Base-by-base conservation (phyloP, 2,797 vertebrate genomes). In the Carapus acus region DNA sequence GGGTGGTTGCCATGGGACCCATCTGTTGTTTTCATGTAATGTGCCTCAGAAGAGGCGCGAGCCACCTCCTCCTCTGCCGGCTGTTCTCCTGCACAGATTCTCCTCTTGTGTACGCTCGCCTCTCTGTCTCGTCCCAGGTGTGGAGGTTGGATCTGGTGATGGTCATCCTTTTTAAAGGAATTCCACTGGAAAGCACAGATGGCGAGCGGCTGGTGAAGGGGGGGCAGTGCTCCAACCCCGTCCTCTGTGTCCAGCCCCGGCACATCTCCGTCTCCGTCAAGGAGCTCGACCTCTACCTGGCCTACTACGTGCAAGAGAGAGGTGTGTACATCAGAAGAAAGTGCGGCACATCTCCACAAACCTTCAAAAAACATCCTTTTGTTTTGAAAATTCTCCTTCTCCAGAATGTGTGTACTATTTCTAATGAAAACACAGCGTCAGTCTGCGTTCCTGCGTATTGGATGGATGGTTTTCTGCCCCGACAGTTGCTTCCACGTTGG, bases 141-240 rank as follows among this genome's bases (percentile, higher is more conserved):
- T 98, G 95, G 96, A 83, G 96, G 15, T 86, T 98, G 76, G 96
- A 98, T 87, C 86, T 98, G 78, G 95, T 98, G 50, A 97, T 98
- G 95, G 96, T 98, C 45, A 98, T 98, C 87, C 90, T 99, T 36
- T 98, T 99, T 86, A 98, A 98, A 85, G 96, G 96, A 49, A 93
- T 98, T 80, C 95, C 96, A 0, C 81, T 99, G 81, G 96, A 99
- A 87, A 99, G 96, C 90, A 98, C 96, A 0, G 96, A 98, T 0
- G 96, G 96, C 1, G 95, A 99, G 79, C 90, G 95, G 43, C 89
- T 98, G 78, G 89, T 96, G 36, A 98, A 98, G 73, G 91, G 93
- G 0, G 86, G 86, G 12, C 94, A 93, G 60, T 99, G 96, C 80
- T 91, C 90, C 68, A 95, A 94, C 77, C 92, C 92, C 14, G 72